These are phyloP conservation scores for Drosophila austrosaltans DNA, from an alignment of 2,888 invertebrate genomes.

Conservation along the genomic window DNA sequence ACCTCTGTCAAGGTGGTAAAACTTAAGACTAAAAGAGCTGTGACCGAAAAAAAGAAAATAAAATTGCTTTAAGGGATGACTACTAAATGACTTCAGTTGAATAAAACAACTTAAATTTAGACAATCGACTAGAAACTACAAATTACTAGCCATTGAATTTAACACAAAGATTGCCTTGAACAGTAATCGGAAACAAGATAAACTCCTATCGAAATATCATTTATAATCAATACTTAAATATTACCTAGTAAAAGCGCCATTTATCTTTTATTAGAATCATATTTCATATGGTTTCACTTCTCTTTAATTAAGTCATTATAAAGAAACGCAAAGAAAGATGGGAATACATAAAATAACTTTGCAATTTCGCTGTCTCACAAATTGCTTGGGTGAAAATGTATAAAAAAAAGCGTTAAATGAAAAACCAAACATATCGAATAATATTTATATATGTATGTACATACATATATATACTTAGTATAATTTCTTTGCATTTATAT, in stretches of 20 bases:
- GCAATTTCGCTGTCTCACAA: background rate
- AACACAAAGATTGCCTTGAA: background rate
- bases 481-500: background rate
- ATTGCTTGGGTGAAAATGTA: conserved; percentile 16
- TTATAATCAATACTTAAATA: too few relatives aligned
- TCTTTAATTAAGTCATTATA: background rate
- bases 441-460: background rate
- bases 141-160: background rate
- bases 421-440: conserved; percentile 48
- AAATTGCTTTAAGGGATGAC: background rate
- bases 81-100: background rate
- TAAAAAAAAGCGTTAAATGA: conserved; percentile 45
- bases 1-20: conserved; percentile 59
- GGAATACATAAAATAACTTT: conserved; percentile 11
- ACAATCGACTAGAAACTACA: background rate
- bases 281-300: background rate
- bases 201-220: too few relatives aligned
- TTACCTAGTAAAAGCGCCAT: too few relatives aligned
- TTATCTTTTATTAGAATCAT: background rate
- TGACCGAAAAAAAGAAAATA: conserved; percentile 42
- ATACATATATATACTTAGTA: background rate
- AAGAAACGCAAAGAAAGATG: background rate
- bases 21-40: conserved; percentile 58
- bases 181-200: too few relatives aligned
- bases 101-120: background rate